Evolutionary conservation across 2,113 vertebrate species (phyloP), one percentile per base, ranked within the genome.

Genomic region (Sinocyclocheilus grahami): DNA sequence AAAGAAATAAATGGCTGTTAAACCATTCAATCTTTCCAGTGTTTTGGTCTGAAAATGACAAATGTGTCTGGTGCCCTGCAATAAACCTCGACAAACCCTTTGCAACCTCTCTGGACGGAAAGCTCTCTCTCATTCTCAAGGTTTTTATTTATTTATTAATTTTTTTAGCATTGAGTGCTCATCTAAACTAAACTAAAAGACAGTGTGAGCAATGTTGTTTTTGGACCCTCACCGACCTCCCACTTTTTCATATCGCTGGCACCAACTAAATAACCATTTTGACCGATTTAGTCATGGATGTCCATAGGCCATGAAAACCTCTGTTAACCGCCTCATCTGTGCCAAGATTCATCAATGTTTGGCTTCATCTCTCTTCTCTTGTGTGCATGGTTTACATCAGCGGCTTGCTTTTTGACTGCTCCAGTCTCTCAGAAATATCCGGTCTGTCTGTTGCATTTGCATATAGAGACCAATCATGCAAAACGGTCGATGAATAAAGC

Each of bases 191-290:
- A 91, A 93, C 89, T 87, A 69, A 69, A 84, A 75, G 92, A 92
- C 90, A 89, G 91, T 87, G 76, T 88, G 89, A 90, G 89, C 90
- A 85, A 37, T 94, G 92, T 94, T 93, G 91, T 83, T 93, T 91
- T 94, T 94, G 94, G 93, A 92, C 51, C 30, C 83, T 90, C 87
- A 63, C 86, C 88, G 89, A 90, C 87, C 91, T 90, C 86, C 83
- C 92, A 27, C 30, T 91, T 91, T 93, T 94, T 93, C 90, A 92
- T 93, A 90, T 89, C 90, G 89, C 90, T 94, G 94, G 92, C 93
- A 92, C 86, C 72, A 90, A 88, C 91, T 94, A 92, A 94, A 93
- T 92, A 89, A 91, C 90, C 91, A 91, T 93, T 94, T 92, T 90
- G 85, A 60, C 88, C 90, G 91, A 92, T 90, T 91, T 85, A 30